These are phyloP conservation scores for Spongilla lacustris DNA, from an alignment of 37 sponge, comb jelly and placozoan species.

Conservation along the genomic window DNA sequence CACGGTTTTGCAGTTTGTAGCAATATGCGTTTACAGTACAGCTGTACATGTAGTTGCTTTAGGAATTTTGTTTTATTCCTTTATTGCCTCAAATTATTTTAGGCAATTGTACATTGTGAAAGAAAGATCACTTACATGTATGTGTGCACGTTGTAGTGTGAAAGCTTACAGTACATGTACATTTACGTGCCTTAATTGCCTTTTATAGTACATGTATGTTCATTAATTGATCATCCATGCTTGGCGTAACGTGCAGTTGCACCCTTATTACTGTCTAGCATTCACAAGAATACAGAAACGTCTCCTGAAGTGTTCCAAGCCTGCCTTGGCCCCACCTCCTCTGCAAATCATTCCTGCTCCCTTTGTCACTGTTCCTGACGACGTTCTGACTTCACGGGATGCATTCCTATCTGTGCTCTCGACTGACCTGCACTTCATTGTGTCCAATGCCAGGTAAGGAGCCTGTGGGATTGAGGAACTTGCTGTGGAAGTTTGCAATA, in stretches of 20 bases:
- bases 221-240: too few relatives aligned
- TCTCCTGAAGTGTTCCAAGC: slow-evolving; percentile 10
- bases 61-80: too few relatives aligned
- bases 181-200: too few relatives aligned
- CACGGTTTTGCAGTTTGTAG: too few relatives aligned
- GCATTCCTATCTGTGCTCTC: slow-evolving; percentile 23
- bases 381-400: slow-evolving; percentile 32
- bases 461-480: too few relatives aligned
- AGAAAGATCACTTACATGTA: too few relatives aligned
- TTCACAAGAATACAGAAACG: slow-evolving; percentile 60
- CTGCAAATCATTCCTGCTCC: slow-evolving; percentile 42
- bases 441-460: slow-evolving; percentile 61
- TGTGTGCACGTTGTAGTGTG: slow-evolving; percentile 31
- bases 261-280: slow-evolving; percentile 24
- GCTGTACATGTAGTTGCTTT: too few relatives aligned
- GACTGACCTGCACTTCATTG: slow-evolving; percentile 51
- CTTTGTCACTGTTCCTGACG: slow-evolving; percentile 26
- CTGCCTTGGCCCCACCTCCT: slow-evolving; percentile 56
- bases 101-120: too few relatives aligned
- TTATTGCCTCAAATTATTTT: too few relatives aligned
- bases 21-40: too few relatives aligned
- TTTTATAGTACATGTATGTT: not conserved
- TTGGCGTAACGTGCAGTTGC: not conserved
- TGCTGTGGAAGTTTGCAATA: too few relatives aligned
- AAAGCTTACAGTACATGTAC: too few relatives aligned